Evolutionary conservation across 2,888 invertebrate genomes (phyloP).

Genomic region (Mythimna pallens): DNA sequence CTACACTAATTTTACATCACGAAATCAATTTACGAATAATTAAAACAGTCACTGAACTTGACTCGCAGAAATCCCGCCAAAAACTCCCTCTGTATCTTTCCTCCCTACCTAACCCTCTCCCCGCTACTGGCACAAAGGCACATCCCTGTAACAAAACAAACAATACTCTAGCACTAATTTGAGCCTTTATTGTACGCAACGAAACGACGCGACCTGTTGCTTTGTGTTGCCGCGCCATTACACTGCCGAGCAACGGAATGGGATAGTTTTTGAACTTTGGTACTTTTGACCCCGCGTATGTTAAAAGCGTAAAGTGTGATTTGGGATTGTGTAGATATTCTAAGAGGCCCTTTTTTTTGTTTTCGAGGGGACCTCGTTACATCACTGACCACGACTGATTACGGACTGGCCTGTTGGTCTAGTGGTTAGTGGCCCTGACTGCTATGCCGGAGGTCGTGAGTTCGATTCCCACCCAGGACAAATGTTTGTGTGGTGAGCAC

Average conservation of each 20-base stretch:
- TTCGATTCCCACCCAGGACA: too few relatives aligned
- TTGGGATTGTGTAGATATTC: not conserved
- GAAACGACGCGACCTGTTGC: conserved; percentile 59
- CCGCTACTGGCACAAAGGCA: conserved; percentile 17
- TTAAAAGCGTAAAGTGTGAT: conserved; percentile 16
- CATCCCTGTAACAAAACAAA: conserved; percentile 31
- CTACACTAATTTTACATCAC: too few relatives aligned
- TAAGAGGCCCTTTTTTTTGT: too few relatives aligned
- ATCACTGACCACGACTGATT: too few relatives aligned
- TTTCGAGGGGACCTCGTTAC: too few relatives aligned
- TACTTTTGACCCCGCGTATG: conserved; percentile 50
- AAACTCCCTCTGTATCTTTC: not conserved
- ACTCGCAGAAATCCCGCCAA: not conserved
- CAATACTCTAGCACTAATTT: conserved; percentile 56
- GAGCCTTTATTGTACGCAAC: conserved; percentile 45
- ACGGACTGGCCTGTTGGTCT: too few relatives aligned
- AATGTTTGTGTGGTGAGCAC: too few relatives aligned
- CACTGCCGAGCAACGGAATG: conserved; percentile 18
- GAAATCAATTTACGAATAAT: too few relatives aligned
- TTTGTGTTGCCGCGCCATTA: conserved; percentile 57
- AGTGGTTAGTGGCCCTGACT: too few relatives aligned
- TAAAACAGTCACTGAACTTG: too few relatives aligned
- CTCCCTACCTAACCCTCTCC: not conserved
- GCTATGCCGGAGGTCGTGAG: too few relatives aligned
- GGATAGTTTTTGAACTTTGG: conserved; percentile 58